Percentiles rank a stretch among this genome's conserved stretches.
Conservation (phyloP, 2,113 vertebrate species). For the Delphinapterus leucas region DNA sequence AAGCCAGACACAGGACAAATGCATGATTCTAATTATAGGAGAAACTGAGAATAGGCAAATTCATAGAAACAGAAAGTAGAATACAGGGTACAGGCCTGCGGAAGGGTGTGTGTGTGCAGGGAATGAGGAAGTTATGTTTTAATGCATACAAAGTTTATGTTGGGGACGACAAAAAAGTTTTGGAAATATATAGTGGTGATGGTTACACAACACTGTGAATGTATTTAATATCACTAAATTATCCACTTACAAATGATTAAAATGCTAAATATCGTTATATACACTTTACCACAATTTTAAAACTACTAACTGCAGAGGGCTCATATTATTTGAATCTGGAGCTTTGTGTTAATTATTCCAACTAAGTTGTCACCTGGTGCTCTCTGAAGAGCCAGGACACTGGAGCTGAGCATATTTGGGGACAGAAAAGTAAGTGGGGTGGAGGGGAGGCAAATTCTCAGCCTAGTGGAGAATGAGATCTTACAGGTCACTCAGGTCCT, state of each 20-base stretch:
- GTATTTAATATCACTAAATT: background rate
- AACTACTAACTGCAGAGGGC: too few relatives aligned
- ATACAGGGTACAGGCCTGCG: background rate
- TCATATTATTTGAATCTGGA: background rate
- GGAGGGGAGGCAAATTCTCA: background rate
- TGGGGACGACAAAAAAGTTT: background rate
- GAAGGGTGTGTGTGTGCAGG: rapidly evolving
- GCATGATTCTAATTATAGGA: background rate
- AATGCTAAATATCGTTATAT: background rate
- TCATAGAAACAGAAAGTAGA: background rate
- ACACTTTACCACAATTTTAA: background rate
- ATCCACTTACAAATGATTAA: background rate
- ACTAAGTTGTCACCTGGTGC: background rate
- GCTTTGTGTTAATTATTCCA: background rate
- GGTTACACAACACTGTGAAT: background rate
- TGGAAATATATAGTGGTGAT: background rate
- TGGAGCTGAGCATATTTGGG: background rate
- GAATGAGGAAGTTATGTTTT: background rate
- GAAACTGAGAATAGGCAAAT: background rate
- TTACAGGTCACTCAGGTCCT: background rate
- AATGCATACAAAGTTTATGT: too few relatives aligned
- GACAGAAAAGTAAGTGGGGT: background rate
- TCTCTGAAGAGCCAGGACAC: background rate
- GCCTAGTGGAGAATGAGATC: background rate
- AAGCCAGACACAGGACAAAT: background rate